Base-by-base conservation (phyloP, 2,888 invertebrate genomes). In the Perdita meconis region DNA sequence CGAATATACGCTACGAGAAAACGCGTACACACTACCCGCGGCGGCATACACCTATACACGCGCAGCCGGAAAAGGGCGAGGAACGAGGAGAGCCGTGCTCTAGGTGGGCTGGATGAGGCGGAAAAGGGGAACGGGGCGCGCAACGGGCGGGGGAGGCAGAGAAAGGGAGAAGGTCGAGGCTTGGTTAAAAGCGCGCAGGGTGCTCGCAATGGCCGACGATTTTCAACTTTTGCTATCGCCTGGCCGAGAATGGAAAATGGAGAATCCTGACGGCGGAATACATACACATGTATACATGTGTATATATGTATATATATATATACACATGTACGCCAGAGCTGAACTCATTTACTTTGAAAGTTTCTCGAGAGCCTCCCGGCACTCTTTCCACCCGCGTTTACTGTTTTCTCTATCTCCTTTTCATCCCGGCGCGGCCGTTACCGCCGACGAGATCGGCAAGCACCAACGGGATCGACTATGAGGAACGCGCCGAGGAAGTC, bases 221-320 rank as follows among this genome's bases (percentile, higher is more conserved):
- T 89, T 89, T 88, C 86, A 89, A 89, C 89, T 88, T 89, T 88
- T 87, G 87, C 88, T 89, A 89, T 89, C 88, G 89, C 78, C 74
- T 77, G 74, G 83, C 86, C 82, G 85, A 84, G 86, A 86, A 88
- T 89, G 87, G 87, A 87, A 87, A 89, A 88, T 88, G 85, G 87
- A 84, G 87, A 86, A 87, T 87, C 83, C 82, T 79, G 73, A 75
- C 80, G 71, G 19, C 47, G 77, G 75, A 72, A 77, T 80, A 67
- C 13, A 61, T 55, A 4, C 6, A 30, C 16, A 16, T 0, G 50
- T 53, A 65, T 66, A 55, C 42, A 59, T 47, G n/a, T n/a, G n/a
- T n/a, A 64, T 53, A 38, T 57, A 42, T 47, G 44, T 55, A 24
- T 63, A 55, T 26, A 72, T 50, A 47, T 38, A 12, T 61, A 47